Percentiles rank a stretch among this genome's conserved stretches.
Evolutionary conservation across 2,888 invertebrate species (phyloP).

Genomic region (Drosophila algonquin): DNA sequence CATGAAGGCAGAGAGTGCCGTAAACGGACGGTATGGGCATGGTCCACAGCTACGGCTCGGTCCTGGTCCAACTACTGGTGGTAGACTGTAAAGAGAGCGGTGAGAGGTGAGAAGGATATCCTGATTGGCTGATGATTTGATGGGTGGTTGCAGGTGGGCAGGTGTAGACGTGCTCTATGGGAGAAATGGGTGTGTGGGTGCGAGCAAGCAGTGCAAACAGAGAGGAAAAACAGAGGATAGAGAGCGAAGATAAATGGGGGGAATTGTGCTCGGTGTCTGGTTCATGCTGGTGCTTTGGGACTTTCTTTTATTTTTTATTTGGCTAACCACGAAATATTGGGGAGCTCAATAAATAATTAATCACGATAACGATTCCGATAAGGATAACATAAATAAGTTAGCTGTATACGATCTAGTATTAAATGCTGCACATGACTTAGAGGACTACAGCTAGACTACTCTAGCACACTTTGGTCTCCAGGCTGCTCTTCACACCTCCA

Average conservation of each 20-base stretch:
- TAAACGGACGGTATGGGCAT: conserved; percentile 21
- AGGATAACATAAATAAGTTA: conserved; percentile 69
- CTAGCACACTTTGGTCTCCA: neutral
- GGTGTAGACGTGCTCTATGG: conserved; percentile 1
- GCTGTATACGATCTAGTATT: conserved; percentile 16
- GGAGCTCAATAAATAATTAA: conserved; percentile 46
- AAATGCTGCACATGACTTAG: conserved; percentile 77
- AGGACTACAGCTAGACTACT: conserved; percentile 54
- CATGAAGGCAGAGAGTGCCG: conserved; percentile 46
- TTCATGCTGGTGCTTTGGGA: conserved; percentile 65
- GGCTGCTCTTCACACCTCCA: conserved; percentile 53
- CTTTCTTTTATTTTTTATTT: conserved; percentile 68
- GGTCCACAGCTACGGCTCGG: conserved; percentile 45
- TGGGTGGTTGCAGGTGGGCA: conserved; percentile 21
- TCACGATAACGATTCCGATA: conserved; percentile 25
- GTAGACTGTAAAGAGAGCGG: conserved; percentile 76
- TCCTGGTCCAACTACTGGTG: conserved; percentile 67
- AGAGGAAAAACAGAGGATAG: conserved; percentile 1
- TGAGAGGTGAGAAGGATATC: conserved; percentile 61
- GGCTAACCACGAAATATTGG: conserved; percentile 18
- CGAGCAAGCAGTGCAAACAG: conserved; percentile 56
- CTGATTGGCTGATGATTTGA: conserved; percentile 8
- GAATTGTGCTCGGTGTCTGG: conserved; percentile 42
- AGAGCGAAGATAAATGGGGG: conserved; percentile 17
- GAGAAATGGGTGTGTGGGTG: conserved; percentile 9